Base-by-base conservation (phyloP, 2,888 invertebrate genomes). In the Antheraea yamamai region DNA sequence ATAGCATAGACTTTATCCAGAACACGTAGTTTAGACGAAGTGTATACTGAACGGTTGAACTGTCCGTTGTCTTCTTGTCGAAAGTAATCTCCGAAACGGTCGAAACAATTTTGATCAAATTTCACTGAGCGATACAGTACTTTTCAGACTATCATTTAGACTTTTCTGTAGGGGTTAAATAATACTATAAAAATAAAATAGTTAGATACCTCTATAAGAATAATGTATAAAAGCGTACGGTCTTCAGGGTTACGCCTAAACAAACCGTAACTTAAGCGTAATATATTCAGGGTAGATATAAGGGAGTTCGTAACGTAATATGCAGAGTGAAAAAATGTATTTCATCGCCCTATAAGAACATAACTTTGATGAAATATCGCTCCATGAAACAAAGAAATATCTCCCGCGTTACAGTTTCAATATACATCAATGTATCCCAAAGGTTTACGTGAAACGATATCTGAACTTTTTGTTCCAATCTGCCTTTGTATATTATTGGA, bases 281-380 rank as follows among this genome's bases (percentile, higher is more conserved):
- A 66, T 30, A 66, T 23, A 61, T 61, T 23, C 23, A 61, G 61
- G 61, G 23, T n/a, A 14, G 23, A 23, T 61, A 30, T 66, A 16
- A 30, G 26, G 30, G 16, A 66, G 64, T 66, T 4, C 26, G 64
- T 66, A 30, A 66, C 16, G 64, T 66, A 30, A 66, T 66, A 66
- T 26, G 64, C 26, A 66, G 14, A 66, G 30, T 30, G 64, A 23
- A 26, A 16, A 66, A 66, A 66, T 26, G 26, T 66, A 66, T 66
- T 30, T 66, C 30, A 66, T 66, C 64, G 30, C 30, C 64, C 26
- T 66, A 16, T 66, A 26, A 16, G 30, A 30, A 26, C 30, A 66
- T 66, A 66, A 66, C 64, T 66, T 30, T 4, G 30, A 66, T 66
- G 16, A 66, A 66, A 66, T 66, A 66, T 66, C 14, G 30, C 64